These are phyloP conservation scores for Geococcyx californianus DNA, from an alignment of 2,113 vertebrate genomes.

Conservation along the genomic window DNA sequence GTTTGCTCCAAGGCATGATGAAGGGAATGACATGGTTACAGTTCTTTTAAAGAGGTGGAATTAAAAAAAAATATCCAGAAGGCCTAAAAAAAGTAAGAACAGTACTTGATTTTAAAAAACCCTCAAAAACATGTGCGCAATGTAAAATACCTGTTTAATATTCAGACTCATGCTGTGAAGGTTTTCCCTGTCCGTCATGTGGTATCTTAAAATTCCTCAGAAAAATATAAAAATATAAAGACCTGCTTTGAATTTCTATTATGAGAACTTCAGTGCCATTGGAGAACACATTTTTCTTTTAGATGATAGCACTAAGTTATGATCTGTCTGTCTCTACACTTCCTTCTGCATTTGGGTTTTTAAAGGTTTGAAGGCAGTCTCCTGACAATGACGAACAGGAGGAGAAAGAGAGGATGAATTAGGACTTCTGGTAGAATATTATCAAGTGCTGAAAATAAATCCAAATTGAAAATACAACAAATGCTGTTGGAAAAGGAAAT, in stretches of 20 bases:
- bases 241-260: background rate
- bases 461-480: background rate
- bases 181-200: fast-evolving
- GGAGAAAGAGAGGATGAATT: background rate
- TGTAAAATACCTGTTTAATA: background rate
- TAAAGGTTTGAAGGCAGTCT: background rate
- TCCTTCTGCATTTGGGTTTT: background rate
- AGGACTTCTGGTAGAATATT: background rate
- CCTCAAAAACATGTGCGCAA: background rate
- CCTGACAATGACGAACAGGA: background rate
- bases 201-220: background rate
- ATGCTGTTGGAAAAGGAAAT: background rate
- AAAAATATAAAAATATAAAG: background rate
- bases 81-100: background rate
- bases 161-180: background rate
- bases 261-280: background rate
- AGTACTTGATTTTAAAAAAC: background rate
- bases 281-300: background rate
- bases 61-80: background rate
- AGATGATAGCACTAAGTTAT: background rate
- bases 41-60: background rate
- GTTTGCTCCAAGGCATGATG: background rate
- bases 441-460: background rate
- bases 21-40: background rate
- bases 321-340: background rate